Base-by-base conservation (phyloP, 2,888 invertebrate species). In the Pecten maximus region DNA sequence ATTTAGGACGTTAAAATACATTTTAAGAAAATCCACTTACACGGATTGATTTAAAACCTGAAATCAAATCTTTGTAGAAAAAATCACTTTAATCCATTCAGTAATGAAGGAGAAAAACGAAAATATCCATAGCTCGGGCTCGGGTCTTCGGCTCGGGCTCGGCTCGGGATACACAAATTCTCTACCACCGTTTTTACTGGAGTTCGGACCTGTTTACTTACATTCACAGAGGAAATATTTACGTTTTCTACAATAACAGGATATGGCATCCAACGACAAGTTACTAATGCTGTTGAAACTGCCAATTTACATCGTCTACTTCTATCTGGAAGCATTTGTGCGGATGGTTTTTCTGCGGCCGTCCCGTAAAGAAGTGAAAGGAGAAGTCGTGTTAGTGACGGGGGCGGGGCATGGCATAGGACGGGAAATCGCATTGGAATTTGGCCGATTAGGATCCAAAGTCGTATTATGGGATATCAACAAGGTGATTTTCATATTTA, bases 381-480 rank as follows among this genome's bases (percentile, higher is more conserved):
- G 94, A 35, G 94, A 95, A 90, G 92, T 94, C 15, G 95, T 95
- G 12, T 91, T 96, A 12, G 93, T 96, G 0, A 96, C 96, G 10
- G 96, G 96, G 23, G 95, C 95, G 3, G 96, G 95, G 8, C 95
- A 95, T 90, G 96, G 96, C 0, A 95, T 96, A 23, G 96, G 96
- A 16, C 88, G 94, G 86, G 95, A 96, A 90, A 91, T 96, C n/a
- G 95, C 96, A 4, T 44, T 95, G 50, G 93, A 94, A 86, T 93
- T 96, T 60, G 93, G 95, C 19, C 92, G 92, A 40, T 92, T 93
- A 16, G 96, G 96, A 16, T 95, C 95, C 12, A 92, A 92, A 23
- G 91, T 96, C 19, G 95, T 95, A 0, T 90, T 96, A 35, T 95
- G 95, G 95, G 96, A 96, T 88, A 94, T 96, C n/a, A 95, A 95